phyloP scores from a whole-genome alignment of 2,797 vertebrate genomes.

The Leptatherina wallacei region DNA sequence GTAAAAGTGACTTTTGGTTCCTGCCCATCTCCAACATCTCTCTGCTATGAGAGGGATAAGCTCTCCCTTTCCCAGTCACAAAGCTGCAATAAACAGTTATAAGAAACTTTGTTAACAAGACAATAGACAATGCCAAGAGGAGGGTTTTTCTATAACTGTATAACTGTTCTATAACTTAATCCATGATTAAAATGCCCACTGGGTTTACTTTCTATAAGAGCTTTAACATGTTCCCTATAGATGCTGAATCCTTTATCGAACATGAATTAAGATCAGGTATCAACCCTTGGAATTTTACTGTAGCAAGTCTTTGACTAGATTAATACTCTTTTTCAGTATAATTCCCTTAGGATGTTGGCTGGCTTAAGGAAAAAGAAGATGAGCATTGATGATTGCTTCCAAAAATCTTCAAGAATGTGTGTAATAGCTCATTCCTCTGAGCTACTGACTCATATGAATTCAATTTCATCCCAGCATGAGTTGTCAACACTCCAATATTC shows the following conservation, averaged over 20 bases:
- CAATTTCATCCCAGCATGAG: slow-evolving; percentile 40
- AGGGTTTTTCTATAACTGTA: neutral
- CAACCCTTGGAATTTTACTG: slow-evolving; percentile 3
- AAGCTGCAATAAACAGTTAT: slow-evolving; percentile 1
- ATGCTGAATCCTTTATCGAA: slow-evolving; percentile 29
- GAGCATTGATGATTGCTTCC: slow-evolving; percentile 36
- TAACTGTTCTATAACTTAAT: slow-evolving; percentile 11
- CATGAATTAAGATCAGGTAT: slow-evolving; percentile 23
- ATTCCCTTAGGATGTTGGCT: slow-evolving; percentile 21
- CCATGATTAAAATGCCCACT: slow-evolving; percentile 26
- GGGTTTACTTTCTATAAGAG: slow-evolving; percentile 10
- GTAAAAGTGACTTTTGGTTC: neutral
- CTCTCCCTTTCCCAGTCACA: neutral
- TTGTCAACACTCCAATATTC: slow-evolving; percentile 55
- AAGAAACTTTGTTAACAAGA: slow-evolving; percentile 12
- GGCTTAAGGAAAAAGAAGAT: neutral
- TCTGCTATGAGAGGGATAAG: slow-evolving; percentile 2
- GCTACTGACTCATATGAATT: slow-evolving; percentile 57
- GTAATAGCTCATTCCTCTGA: slow-evolving; percentile 44
- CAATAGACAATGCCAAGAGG: slow-evolving; percentile 4
- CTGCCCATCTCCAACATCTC: neutral
- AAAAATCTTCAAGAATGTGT: slow-evolving; percentile 24
- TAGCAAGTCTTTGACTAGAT: slow-evolving; percentile 21
- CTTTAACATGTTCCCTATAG: slow-evolving; percentile 12
- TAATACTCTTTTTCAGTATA: neutral